Base-by-base conservation (phyloP, 2,888 invertebrate species). In the Drosophila lacicola region DNA sequence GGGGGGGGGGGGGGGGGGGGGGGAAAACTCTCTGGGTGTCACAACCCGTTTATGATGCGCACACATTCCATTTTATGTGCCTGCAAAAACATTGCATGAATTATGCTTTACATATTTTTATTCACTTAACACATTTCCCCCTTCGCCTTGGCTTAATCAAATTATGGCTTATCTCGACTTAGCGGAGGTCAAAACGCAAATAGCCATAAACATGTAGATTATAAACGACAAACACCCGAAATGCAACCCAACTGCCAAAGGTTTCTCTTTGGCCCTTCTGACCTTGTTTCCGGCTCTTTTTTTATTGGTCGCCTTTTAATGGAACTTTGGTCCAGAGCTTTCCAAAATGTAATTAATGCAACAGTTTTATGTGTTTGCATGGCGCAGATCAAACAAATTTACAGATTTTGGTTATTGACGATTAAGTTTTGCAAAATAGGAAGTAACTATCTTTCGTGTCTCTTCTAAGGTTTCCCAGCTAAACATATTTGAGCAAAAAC, bases 61-160 rank as follows among this genome's bases (percentile, higher is more conserved):
- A 79, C 65, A 74, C 63, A 77, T 65, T 68, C 51, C 55, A 25
- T 60, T 78, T 75, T 71, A 78, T 78, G 77, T 70, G 84, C 74
- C 72, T 67, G 79, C 70, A 64, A 65, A 53, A 33, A 42, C 41
- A 34, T 60, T 78, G 82, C 74, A 80, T 88, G 86, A 86, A 86
- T 86, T 86, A 86, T 86, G 85, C 71, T 74, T 83, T 81, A 88
- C 86, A 85, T 85, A 88, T 87, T 85, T 85, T 88, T 88, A 85
- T 85, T 85, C 85, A 85, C 88, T 85, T 88, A 85, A 83, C 88
- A 81, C 85, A 74, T 67, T 62, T 60, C 44, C 55, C 44, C 51
- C 29, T 13, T 17, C n/a, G n/a, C n/a, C n/a, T n/a, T n/a, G 19
- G 39, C 67, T 77, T 85, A 85, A 85, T 85, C 85, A 85, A 85